Evolutionary conservation across 1,140 invertebrate species (phyloP).

Genomic region (Pseudachorutes palmiensis): DNA sequence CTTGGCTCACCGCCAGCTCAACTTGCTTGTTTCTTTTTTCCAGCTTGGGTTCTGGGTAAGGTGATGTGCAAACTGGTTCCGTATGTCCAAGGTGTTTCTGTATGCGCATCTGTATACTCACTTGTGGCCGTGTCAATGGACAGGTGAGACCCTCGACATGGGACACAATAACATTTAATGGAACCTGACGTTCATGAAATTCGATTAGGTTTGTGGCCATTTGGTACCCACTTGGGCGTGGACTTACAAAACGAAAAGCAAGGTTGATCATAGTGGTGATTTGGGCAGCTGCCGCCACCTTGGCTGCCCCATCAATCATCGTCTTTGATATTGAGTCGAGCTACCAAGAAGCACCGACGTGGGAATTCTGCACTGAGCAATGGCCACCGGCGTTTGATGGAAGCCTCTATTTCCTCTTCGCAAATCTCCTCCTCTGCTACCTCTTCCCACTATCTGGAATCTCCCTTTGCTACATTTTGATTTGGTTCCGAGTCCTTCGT

Average conservation of each 20-base stretch:
- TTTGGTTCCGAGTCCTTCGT: slow-evolving; percentile 83
- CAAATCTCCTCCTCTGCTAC: slow-evolving; percentile 81
- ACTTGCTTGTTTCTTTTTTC: slow-evolving; percentile 43
- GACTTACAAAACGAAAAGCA: slow-evolving; percentile 76
- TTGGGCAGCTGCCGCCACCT: slow-evolving; percentile 75
- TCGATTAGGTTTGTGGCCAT: slow-evolving; percentile 78
- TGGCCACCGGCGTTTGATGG: slow-evolving; percentile 76
- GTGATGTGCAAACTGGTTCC: slow-evolving; percentile 89
- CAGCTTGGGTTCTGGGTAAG: slow-evolving; percentile 87
- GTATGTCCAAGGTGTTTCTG: slow-evolving; percentile 87
- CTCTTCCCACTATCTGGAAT: slow-evolving; percentile 86
- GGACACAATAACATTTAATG: too few species aligned
- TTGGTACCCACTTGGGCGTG: slow-evolving; percentile 83
- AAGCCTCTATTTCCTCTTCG: slow-evolving; percentile 75
- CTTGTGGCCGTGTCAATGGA: slow-evolving; percentile 85
- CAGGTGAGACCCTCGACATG: slow-evolving; percentile 56
- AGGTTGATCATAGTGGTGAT: slow-evolving; percentile 77
- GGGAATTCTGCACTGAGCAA: slow-evolving; percentile 64
- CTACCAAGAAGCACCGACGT: slow-evolving; percentile 41
- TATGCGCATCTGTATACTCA: slow-evolving; percentile 90
- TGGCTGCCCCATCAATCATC: slow-evolving; percentile 79
- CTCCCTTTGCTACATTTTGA: slow-evolving; percentile 81
- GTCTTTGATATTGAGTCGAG: slow-evolving; percentile 70
- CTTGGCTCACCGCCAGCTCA: too few species aligned
- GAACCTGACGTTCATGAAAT: background rate